phyloP scores from a whole-genome alignment of 2,888 invertebrate species.

The Lochmaea capreae region DNA sequence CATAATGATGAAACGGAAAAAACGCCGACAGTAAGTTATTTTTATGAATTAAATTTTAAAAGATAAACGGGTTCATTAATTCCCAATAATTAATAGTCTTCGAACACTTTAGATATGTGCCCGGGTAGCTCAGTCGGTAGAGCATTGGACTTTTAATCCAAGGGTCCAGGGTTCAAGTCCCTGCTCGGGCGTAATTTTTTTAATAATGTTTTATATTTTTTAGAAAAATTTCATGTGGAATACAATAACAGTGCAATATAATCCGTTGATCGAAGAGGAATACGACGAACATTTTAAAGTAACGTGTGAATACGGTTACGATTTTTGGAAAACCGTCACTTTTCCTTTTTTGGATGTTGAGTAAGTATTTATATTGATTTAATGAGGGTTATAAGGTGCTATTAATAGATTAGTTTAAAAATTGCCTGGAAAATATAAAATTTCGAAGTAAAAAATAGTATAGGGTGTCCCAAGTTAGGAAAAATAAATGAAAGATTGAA shows the following conservation, averaged over 20 bases:
- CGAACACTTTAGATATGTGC: slow-evolving; percentile 68
- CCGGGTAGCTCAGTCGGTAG: slow-evolving; percentile 82
- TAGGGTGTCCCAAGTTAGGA: too few species aligned
- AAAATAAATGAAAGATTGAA: too few species aligned
- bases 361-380: too few species aligned
- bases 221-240: slow-evolving; percentile 98
- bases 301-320: slow-evolving; percentile 95
- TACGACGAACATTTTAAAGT: slow-evolving; percentile 96
- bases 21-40: slow-evolving; percentile 81
- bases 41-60: slow-evolving; percentile 1
- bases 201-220: slow-evolving; percentile 39
- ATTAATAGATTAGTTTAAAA: too few species aligned
- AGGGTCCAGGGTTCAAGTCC: slow-evolving; percentile 76
- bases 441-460: too few species aligned
- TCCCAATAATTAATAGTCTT: slow-evolving; percentile 45
- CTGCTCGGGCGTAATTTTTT: slow-evolving; percentile 34
- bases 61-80: too few species aligned
- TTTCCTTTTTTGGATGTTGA: slow-evolving; percentile 95
- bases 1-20: slow-evolving; percentile 86
- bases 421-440: too few species aligned
- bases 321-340: slow-evolving; percentile 96
- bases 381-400: too few species aligned
- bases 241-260: slow-evolving; percentile 94
- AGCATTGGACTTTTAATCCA: slow-evolving; percentile 83
- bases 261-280: slow-evolving; percentile 92